Conservation (phyloP, 2,888 invertebrate genomes). For the Scaptomyza polygonia region DNA sequence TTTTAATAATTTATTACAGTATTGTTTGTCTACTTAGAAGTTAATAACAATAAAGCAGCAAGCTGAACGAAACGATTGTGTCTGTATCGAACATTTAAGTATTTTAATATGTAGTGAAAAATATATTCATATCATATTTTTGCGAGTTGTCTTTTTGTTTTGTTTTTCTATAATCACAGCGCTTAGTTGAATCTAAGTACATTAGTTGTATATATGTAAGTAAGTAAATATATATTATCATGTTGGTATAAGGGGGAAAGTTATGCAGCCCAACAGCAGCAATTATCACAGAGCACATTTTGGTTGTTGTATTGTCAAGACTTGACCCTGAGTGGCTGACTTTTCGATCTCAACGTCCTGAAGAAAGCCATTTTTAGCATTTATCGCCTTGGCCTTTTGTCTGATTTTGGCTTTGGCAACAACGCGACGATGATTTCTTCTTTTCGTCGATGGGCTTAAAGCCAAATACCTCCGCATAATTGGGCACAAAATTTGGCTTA, state of each 20-base stretch:
- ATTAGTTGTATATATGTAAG: constrained; percentile 1
- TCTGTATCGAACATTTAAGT: constrained; percentile 5
- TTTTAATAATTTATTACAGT: constrained; percentile 59
- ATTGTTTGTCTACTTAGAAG: constrained; percentile 61
- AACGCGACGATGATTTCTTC: constrained; percentile 48
- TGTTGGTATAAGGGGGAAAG: constrained; percentile 5
- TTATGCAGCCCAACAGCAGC: constrained; percentile 41
- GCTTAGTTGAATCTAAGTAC: constrained; percentile 60
- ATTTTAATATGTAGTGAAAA: constrained; percentile 21
- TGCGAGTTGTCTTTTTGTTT: constrained; percentile 40
- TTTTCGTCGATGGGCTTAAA: constrained; percentile 68
- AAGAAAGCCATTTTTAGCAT: constrained; percentile 35
- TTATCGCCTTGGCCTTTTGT: constrained; percentile 53
- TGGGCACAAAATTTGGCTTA: constrained; percentile 71
- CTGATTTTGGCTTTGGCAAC: constrained; percentile 28
- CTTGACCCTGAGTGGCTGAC: constrained; percentile 11
- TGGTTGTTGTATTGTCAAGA: constrained; percentile 35
- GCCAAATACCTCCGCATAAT: constrained; percentile 72
- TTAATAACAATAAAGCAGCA: constrained; percentile 53
- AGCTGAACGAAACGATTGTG: constrained; percentile 8
- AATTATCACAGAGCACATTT: constrained; percentile 73
- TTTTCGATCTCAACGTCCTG: constrained; percentile 9
- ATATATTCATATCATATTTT: constrained; percentile 18
- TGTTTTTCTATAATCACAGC: constrained; percentile 65
- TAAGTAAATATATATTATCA: too few relatives aligned